These are phyloP conservation scores for Lates japonicus DNA, from an alignment of 2,797 vertebrate species.

Conservation along the genomic window DNA sequence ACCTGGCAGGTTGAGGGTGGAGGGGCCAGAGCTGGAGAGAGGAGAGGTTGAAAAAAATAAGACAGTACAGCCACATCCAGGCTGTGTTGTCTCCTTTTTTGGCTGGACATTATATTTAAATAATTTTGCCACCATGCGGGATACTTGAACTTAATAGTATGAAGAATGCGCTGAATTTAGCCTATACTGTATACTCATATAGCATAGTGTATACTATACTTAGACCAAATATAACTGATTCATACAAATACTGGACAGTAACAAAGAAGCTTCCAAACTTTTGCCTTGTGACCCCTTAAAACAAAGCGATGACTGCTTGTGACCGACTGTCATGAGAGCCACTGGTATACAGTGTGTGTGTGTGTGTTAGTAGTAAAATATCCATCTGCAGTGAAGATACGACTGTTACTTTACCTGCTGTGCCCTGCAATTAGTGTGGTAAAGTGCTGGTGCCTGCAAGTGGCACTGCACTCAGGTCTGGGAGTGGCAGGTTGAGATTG, in stretches of 20 bases:
- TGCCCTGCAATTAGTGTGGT: conserved; percentile 75
- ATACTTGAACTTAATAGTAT: background rate
- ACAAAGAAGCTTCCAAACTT: background rate
- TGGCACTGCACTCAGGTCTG: conserved; percentile 88
- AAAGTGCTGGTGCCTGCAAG: conserved; percentile 83
- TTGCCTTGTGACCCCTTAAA: no score
- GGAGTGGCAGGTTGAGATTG: conserved; percentile 91
- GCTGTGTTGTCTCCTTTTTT: background rate
- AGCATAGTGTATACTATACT: background rate
- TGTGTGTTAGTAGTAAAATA: background rate
- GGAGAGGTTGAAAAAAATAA: background rate
- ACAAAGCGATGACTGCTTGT: background rate
- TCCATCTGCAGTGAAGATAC: background rate
- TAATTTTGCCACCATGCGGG: background rate
- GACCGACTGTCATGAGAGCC: no score
- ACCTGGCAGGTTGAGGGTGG: conserved; percentile 90
- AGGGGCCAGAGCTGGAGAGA: conserved; percentile 81
- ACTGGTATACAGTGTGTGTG: background rate
- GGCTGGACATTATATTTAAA: background rate
- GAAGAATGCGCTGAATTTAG: background rate
- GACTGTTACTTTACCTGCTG: conserved; percentile 82
- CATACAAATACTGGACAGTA: background rate
- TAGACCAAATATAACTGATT: background rate
- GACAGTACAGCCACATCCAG: background rate
- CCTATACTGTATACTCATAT: background rate